Base-by-base conservation (phyloP, 2,888 invertebrate genomes). In the Amblyjoppa proteus region DNA sequence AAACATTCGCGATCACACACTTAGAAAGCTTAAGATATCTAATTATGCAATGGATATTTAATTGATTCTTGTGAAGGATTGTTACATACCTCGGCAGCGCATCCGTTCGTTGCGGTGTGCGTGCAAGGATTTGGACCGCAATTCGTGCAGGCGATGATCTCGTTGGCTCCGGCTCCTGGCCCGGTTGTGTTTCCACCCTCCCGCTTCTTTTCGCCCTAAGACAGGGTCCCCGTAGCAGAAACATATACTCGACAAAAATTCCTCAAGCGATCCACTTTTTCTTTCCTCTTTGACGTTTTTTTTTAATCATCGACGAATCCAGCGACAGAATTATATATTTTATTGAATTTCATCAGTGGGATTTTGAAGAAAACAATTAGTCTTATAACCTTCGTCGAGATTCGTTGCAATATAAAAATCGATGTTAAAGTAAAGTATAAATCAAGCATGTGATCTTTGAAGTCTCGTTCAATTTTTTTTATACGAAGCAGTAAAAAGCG, bases 41-140 rank as follows among this genome's bases (percentile, higher is more conserved):
- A 66, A 51, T 66, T 38, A 76, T 66, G 75, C 51, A 31, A 66
- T 20, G 20, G 51, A 41, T 69, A 51, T 13, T 49, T 69, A 69
- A 41, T 79, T 64, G 41, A 31, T 28, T 38, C 61, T 51, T 74
- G 51, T 64, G 56, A 69, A 83, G 53, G 38, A 79, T 71, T 75
- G 5, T 73, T 87, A 90, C 90, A 95, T 96, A 97, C 97, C 97
- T 98, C 97, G 88, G 97, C 95, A 83, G 97, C 97, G 92, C 98
- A 97, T 92, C 98, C 97, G 93, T 98, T 98, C 94, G 97, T 98
- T 82, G 97, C 96, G 81, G 97, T 96, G 94, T 98, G 98, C 81
- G 97, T 97, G 94, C 98, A 98, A 45, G 97, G 97, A 92, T 97
- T 97, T 70, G 97, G 97, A 90, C 96, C 96, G 94, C 98, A 98